Percentiles rank a stretch among this genome's conserved stretches.
These are phyloP conservation scores for Chymomyza caudatula DNA, from an alignment of 2,888 invertebrate species.

Conservation along the genomic window DNA sequence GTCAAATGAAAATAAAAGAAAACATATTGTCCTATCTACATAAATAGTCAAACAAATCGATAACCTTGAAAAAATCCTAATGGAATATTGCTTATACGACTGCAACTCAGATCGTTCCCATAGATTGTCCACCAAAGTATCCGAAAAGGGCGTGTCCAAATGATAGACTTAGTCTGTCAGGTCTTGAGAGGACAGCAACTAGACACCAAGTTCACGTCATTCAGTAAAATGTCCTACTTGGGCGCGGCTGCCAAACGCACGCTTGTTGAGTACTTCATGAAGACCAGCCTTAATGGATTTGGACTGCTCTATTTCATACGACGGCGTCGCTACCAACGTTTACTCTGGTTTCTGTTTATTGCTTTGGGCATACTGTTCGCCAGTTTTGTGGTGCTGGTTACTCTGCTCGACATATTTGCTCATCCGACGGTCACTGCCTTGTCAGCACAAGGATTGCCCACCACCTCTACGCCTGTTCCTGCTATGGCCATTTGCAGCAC, in stretches of 20 bases:
- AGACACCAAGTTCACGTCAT: background rate
- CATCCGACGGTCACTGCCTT: slow-evolving; percentile 62
- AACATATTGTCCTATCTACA: too few species aligned
- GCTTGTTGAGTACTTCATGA: slow-evolving; percentile 67
- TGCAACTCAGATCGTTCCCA: background rate
- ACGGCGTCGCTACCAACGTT: slow-evolving; percentile 62
- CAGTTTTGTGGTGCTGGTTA: slow-evolving; percentile 50
- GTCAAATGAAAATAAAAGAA: too few species aligned
- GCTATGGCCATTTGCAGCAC: slow-evolving; percentile 61
- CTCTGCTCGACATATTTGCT: slow-evolving; percentile 54
- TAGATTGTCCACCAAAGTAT: background rate
- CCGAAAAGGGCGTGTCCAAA: background rate
- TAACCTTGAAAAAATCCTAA: background rate
- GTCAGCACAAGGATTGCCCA: slow-evolving; percentile 34
- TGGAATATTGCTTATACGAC: background rate
- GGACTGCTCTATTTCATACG: slow-evolving; percentile 64
- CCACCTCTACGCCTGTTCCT: slow-evolving; percentile 49
- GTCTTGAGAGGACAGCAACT: background rate
- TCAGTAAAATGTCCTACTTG: slow-evolving; percentile 37
- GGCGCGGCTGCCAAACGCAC: slow-evolving; percentile 54
- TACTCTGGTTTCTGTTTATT: slow-evolving; percentile 71
- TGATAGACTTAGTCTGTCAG: background rate
- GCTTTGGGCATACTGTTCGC: slow-evolving; percentile 57
- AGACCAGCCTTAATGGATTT: slow-evolving; percentile 75
- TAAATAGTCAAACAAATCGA: too few species aligned